These are phyloP conservation scores for Muscicapa striata DNA, from an alignment of 2,797 vertebrate genomes.

Conservation along the genomic window DNA sequence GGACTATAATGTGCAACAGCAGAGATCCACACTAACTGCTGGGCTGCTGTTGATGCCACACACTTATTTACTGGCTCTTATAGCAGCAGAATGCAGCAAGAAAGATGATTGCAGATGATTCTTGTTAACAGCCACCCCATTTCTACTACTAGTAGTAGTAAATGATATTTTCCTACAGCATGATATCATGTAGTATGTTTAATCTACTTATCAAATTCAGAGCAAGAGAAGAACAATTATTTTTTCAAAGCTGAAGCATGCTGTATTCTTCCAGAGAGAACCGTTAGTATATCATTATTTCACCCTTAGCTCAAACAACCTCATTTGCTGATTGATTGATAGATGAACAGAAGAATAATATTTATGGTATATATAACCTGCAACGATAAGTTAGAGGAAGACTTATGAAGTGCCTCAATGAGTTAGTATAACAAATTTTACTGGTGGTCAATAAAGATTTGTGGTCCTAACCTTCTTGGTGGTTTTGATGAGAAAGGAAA, in stretches of 20 bases:
- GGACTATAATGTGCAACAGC: neutral
- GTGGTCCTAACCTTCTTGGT: neutral
- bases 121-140: neutral
- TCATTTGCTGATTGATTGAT: neutral
- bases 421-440: constrained; percentile 30
- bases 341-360: neutral
- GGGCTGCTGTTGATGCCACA: constrained; percentile 11
- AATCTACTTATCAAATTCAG: neutral
- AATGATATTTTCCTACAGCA: neutral
- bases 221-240: neutral
- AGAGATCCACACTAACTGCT: constrained; percentile 19
- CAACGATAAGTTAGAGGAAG: constrained; percentile 21
- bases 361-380: neutral
- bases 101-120: neutral
- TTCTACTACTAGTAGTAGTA: too few species aligned
- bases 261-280: neutral
- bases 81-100: neutral
- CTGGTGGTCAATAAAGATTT: neutral
- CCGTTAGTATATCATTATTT: neutral
- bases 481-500: constrained; percentile 33
- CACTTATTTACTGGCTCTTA: neutral
- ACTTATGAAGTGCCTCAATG: constrained; percentile 22
- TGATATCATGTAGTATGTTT: neutral
- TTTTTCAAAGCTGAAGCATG: neutral
- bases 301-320: neutral